Evolutionary conservation across 2,888 invertebrate species (phyloP).

Genomic region (Acholoe squamosa): DNA sequence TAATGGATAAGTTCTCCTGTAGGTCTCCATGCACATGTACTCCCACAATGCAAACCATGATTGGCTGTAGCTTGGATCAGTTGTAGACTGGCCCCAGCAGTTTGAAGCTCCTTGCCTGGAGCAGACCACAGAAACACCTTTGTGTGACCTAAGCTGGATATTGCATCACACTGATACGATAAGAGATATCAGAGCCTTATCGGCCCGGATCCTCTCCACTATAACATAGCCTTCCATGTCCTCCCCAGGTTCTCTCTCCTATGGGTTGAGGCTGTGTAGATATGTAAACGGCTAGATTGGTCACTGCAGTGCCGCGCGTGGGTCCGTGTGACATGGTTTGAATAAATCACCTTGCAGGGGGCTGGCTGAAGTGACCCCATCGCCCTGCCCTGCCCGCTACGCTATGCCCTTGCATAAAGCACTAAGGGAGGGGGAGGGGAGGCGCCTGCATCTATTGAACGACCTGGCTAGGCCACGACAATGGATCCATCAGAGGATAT

Average conservation of each 20-base stretch:
- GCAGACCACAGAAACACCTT: too few species aligned
- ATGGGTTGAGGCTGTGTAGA: not conserved
- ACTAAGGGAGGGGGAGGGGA: not conserved
- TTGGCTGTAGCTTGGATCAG: too few species aligned
- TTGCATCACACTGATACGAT: slow-evolving; percentile 43
- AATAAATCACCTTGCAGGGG: slow-evolving; percentile 29
- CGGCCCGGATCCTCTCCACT: not conserved
- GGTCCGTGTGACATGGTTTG: slow-evolving; percentile 16
- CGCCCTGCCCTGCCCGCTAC: not conserved
- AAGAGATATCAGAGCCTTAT: slow-evolving; percentile 7
- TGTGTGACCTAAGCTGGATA: slow-evolving; percentile 32
- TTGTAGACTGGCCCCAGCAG: too few species aligned
- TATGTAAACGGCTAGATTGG: slow-evolving; percentile 34
- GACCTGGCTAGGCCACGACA: not conserved
- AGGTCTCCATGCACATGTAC: too few species aligned
- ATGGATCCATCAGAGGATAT: slow-evolving; percentile 18
- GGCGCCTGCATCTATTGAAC: not conserved
- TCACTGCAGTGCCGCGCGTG: not conserved
- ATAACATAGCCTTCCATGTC: not conserved
- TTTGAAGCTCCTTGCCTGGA: too few species aligned
- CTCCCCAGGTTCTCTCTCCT: not conserved
- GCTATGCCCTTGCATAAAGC: not conserved
- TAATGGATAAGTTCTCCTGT: too few species aligned
- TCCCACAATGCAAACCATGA: too few species aligned
- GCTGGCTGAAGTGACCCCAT: slow-evolving; percentile 10